Evolutionary conservation across 2,888 invertebrate genomes (phyloP), one percentile per base, ranked within the genome.

Genomic region (Papilio elwesi): DNA sequence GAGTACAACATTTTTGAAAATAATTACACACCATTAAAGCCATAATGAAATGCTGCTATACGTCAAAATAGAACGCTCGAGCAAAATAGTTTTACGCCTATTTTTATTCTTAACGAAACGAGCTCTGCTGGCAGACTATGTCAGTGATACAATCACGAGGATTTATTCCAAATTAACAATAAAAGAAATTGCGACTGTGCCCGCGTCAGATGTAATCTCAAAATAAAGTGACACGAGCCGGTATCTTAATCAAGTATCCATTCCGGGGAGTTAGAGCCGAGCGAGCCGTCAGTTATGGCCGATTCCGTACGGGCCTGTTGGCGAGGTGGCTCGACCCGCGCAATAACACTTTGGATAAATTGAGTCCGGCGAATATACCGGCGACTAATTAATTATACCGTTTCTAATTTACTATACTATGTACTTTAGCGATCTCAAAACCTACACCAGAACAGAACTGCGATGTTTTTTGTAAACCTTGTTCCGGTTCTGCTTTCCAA

Each of bases 341-440:
- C 86, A 90, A 92, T 93, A 93, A 92, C 92, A 90, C 87, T 92
- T 91, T 83, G 86, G 86, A 90, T 90, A 91, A 93, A 93, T 93
- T 90, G 90, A 91, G 86, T 91, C 86, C 85, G 81, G 85, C 87
- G 87, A 87, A 87, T 87, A 90, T 87, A 86, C 84, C 85, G 84
- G 83, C 82, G 79, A 82, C 80, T 73, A 77, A 77, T 77, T 74
- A 76, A 75, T 74, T 73, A 75, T 70, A 52, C 68, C 10, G 48
- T 62, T 63, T 15, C 68, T n/a, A 59, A 67, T 68, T 71, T 36
- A 51, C 49, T 43, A 11, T 43, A 11, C 13, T 26, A 63, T 15
- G 10, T 63, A 63, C 9, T 59, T 59, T 7, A 36, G 9, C 7
- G 12, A 59, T 38, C 4, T 26, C 26, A 26, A 26, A 26, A 26